Evolutionary conservation across 2,888 invertebrate genomes (phyloP).

Genomic region (Rhingia campestris): DNA sequence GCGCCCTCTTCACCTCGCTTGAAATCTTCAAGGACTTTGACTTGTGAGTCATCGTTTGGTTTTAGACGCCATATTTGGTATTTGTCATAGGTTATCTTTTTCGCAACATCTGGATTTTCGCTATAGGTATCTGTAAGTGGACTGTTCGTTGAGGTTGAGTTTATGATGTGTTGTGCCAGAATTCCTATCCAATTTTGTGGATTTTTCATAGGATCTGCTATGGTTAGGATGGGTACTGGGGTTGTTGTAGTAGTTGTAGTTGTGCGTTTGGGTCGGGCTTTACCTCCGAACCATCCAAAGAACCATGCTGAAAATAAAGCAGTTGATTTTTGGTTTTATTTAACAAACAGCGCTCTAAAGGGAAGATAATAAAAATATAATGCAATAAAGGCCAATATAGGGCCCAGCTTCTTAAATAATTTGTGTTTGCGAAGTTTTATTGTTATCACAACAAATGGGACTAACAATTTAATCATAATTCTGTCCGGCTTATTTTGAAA

Average conservation of each 20-base stretch:
- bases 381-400: not conserved
- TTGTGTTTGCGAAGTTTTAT: not conserved
- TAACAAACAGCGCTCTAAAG: not conserved
- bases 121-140: constrained; percentile 77
- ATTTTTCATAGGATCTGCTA: constrained; percentile 81
- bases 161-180: constrained; percentile 81
- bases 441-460: too few species aligned
- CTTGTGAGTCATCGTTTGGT: constrained; percentile 82
- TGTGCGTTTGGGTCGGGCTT: constrained; percentile 76
- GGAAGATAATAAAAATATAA: not conserved
- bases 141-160: constrained; percentile 79
- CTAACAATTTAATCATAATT: not conserved
- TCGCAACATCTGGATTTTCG: constrained; percentile 76
- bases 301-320: constrained; percentile 82
- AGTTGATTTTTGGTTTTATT: not conserved
- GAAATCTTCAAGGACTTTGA: constrained; percentile 82
- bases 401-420: not conserved
- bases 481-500: too few species aligned
- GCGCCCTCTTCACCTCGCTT: constrained; percentile 83
- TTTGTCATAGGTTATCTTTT: constrained; percentile 82
- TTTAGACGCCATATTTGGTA: constrained; percentile 84
- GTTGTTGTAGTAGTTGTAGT: constrained; percentile 79
- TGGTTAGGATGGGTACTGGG: constrained; percentile 81
- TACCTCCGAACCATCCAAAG: constrained; percentile 83
- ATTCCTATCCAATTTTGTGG: constrained; percentile 82